Percentiles rank a stretch among this genome's conserved stretches.
phyloP scores from a whole-genome alignment of 2,888 invertebrate species.

The Hirudinaria manillensis region DNA sequence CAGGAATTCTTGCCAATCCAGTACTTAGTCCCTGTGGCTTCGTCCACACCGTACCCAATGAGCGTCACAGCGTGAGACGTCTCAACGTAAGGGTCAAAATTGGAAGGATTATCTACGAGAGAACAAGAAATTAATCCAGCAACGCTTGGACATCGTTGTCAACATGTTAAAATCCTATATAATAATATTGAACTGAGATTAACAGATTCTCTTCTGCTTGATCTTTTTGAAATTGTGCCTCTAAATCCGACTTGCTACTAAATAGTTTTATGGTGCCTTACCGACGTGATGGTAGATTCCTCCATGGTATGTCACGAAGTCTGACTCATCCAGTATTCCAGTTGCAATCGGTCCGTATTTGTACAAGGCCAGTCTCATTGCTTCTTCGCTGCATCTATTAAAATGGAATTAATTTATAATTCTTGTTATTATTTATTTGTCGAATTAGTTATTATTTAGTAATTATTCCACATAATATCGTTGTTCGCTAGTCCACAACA shows the following conservation, averaged over 20 bases:
- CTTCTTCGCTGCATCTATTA: slow-evolving; percentile 54
- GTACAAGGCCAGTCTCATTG: slow-evolving; percentile 55
- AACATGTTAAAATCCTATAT: too few species aligned
- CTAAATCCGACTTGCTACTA: too few species aligned
- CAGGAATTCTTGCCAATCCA: slow-evolving; percentile 55
- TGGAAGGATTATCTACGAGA: slow-evolving; percentile 36
- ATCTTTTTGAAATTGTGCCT: too few species aligned
- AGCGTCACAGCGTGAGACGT: slow-evolving; percentile 57
- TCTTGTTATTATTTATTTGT: too few species aligned
- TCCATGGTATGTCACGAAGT: slow-evolving; percentile 47
- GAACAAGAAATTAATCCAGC: too few species aligned
- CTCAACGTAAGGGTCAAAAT: slow-evolving; percentile 55
- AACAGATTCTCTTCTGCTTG: too few species aligned
- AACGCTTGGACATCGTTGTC: too few species aligned
- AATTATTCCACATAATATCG: too few species aligned
- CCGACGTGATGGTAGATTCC: slow-evolving; percentile 56
- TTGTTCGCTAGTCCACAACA: too few species aligned
- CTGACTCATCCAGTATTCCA: slow-evolving; percentile 55
- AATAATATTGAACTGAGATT: too few species aligned
- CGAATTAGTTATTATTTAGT: too few species aligned
- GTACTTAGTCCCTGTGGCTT: slow-evolving; percentile 47
- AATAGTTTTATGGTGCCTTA: neutral
- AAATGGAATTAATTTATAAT: too few species aligned
- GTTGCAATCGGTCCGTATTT: slow-evolving; percentile 56
- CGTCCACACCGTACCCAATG: slow-evolving; percentile 55